Percentiles rank a stretch among this genome's conserved stretches.
phyloP scores from a whole-genome alignment of 2,113 vertebrate genomes.

The Mungos mungo region DNA sequence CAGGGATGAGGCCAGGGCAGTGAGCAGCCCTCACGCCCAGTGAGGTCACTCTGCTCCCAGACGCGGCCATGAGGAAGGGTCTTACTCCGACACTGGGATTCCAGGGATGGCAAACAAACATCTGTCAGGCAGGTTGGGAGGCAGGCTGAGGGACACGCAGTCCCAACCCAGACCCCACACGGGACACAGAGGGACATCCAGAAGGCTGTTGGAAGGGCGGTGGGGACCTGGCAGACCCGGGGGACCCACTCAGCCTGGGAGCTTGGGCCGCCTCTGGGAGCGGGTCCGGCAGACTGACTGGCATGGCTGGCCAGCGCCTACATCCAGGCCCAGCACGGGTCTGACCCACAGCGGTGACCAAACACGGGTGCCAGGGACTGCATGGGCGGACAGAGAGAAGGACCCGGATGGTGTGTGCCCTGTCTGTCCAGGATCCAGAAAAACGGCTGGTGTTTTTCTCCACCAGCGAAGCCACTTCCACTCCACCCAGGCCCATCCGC shows the following conservation, averaged over 20 bases:
- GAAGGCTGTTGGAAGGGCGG: neutral
- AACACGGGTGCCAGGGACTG: fast-evolving
- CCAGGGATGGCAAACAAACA: neutral
- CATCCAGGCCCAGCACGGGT: neutral
- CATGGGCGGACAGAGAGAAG: fast-evolving
- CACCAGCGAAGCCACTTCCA: fast-evolving
- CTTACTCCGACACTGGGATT: neutral
- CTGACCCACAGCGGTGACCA: neutral
- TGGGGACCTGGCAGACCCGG: neutral
- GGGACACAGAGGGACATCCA: fast-evolving
- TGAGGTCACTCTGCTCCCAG: neutral
- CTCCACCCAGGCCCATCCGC: fast-evolving
- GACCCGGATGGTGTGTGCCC: fast-evolving
- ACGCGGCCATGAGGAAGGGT: neutral
- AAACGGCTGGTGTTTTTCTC: fast-evolving
- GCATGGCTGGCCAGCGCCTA: neutral
- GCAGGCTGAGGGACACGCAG: no score
- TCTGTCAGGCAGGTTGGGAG: fast-evolving
- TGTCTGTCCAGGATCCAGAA: neutral
- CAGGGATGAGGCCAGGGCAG: neutral
- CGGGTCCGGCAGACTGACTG: fast-evolving
- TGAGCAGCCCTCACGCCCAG: no score
- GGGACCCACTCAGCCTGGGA: fast-evolving
- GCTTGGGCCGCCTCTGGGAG: neutral
- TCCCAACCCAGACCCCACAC: neutral